These are phyloP conservation scores for Anarsia innoxiella DNA, from an alignment of 2,888 invertebrate species.

Conservation along the genomic window DNA sequence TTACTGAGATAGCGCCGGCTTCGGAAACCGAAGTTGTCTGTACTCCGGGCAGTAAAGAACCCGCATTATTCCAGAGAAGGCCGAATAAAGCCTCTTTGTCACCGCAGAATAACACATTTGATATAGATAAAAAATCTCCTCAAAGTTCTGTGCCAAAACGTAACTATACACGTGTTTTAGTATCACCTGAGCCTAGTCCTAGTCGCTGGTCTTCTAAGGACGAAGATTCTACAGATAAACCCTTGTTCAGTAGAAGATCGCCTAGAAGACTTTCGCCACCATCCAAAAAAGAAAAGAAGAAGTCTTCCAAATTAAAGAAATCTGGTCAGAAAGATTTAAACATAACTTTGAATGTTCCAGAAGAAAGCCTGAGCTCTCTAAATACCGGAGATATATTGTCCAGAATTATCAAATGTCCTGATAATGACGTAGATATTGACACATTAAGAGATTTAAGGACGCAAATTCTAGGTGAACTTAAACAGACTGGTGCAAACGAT, in stretches of 20 bases:
- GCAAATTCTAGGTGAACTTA: conserved; percentile 65
- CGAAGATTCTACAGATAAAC: conserved; percentile 26
- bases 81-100: conserved; percentile 39
- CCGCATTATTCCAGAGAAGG: conserved; percentile 59
- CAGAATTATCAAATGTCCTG: conserved; percentile 59
- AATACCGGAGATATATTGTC: conserved; percentile 60
- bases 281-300: conserved; percentile 55
- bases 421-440: conserved; percentile 62
- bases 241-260: conserved; percentile 46
- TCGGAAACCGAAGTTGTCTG: conserved; percentile 45
- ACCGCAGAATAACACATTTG: conserved; percentile 17
- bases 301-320: conserved; percentile 29
- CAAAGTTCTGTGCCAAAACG: conserved; percentile 27
- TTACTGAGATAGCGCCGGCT: conserved; percentile 55
- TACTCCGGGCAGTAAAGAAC: conserved; percentile 55
- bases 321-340: conserved; percentile 47
- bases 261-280: conserved; percentile 28
- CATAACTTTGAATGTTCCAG: conserved; percentile 61
- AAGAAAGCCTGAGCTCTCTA: conserved; percentile 54
- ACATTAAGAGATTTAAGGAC: conserved; percentile 62
- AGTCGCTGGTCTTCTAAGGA: conserved; percentile 29
- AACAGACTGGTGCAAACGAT: conserved; percentile 56
- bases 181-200: conserved; percentile 46
- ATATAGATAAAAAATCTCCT: conserved; percentile 16
- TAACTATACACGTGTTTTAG: conserved; percentile 54